Evolutionary conservation across 2,113 vertebrate genomes (phyloP).

Genomic region (Leucopsar rothschildi): DNA sequence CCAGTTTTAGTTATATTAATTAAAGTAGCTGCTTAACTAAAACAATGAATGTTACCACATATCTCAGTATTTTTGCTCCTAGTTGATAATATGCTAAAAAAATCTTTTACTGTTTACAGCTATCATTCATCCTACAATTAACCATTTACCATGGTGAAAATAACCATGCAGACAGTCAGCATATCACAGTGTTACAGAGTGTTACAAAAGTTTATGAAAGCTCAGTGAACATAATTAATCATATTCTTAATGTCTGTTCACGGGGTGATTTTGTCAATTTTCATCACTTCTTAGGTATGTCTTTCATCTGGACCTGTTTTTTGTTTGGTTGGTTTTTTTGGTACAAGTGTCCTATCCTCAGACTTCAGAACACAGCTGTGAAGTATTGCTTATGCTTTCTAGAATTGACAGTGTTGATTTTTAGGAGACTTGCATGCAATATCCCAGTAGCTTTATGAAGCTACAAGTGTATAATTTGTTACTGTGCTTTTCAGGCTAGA

Average conservation of each 20-base stretch:
- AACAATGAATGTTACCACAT: not conserved
- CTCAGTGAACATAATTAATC: not conserved
- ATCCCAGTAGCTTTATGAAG: not conserved
- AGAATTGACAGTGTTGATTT: not conserved
- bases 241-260: not conserved
- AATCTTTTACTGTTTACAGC: not conserved
- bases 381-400: not conserved
- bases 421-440: not conserved
- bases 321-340: not conserved
- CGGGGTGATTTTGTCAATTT: not conserved
- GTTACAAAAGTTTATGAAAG: not conserved
- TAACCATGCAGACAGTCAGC: not conserved
- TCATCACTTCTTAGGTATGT: not conserved
- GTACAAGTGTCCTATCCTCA: not conserved
- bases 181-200: not conserved
- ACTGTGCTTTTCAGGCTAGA: not conserved
- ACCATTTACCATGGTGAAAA: not conserved
- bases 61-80: not conserved
- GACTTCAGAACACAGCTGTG: not conserved
- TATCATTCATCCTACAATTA: not conserved
- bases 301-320: not conserved
- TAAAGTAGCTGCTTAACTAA: not conserved
- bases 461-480: not conserved
- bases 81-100: not conserved
- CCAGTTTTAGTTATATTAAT: not conserved